phyloP scores from a whole-genome alignment of 1,140 invertebrate species.

The Matsumurasca onukii region DNA sequence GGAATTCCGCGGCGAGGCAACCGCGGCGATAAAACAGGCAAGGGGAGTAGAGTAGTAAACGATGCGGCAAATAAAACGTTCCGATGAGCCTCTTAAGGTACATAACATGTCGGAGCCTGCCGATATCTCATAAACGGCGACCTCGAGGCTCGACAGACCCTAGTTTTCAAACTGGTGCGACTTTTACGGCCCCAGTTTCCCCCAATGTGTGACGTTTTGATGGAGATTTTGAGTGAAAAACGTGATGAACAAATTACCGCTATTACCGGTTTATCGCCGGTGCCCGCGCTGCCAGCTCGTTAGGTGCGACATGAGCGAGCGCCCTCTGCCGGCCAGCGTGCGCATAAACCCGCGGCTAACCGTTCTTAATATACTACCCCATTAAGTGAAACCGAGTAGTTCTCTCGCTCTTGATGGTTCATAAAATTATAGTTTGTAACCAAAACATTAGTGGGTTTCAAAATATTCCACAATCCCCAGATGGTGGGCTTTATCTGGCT shows the following conservation, averaged over 20 bases:
- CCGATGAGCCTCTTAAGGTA: not conserved
- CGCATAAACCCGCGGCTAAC: too few species aligned
- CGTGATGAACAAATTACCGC: constrained; percentile 25
- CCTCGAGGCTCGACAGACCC: not conserved
- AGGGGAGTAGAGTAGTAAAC: too few species aligned
- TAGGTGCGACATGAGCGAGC: not conserved
- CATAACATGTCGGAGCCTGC: not conserved
- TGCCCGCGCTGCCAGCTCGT: not conserved
- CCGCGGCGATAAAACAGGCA: too few species aligned
- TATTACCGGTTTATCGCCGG: constrained; percentile 19
- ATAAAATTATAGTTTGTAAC: too few species aligned
- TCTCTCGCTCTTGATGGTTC: too few species aligned
- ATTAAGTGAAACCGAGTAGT: too few species aligned
- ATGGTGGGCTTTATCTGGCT: too few species aligned
- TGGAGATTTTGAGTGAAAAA: constrained; percentile 27
- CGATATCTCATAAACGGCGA: not conserved
- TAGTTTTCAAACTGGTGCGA: constrained; percentile 23
- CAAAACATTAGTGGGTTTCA: too few species aligned
- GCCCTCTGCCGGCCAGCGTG: not conserved
- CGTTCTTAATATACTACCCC: too few species aligned
- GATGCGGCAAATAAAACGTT: not conserved
- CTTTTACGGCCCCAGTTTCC: constrained; percentile 10
- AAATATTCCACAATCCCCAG: too few species aligned
- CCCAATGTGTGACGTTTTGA: constrained; percentile 18
- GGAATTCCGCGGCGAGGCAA: too few species aligned